Evolutionary conservation across 2,797 vertebrate species (phyloP), one percentile per base, ranked within the genome.

Genomic region (Artibeus jamaicensis): DNA sequence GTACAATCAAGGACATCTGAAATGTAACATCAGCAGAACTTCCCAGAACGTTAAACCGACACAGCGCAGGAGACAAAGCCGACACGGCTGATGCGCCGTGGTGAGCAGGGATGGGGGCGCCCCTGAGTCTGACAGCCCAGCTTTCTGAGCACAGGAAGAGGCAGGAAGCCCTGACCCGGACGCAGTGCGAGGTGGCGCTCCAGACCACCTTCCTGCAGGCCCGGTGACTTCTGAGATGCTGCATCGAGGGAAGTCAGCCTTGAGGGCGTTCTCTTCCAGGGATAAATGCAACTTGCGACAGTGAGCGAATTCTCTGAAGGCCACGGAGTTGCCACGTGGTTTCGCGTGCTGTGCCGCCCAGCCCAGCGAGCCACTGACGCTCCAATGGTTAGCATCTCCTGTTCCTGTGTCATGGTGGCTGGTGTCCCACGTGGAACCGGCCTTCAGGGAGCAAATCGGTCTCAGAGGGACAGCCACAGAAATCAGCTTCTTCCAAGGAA

Each of bases 401-500:
- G 11, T 57, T 84, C 53, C 68, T 62, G 29, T 42, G 24, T 12
- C 42, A 2, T n/a, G 46, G 81, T 15, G 44, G 53, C 65, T 46
- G 42, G 37, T 10, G 21, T 42, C 1, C 0, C 19, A 7, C 9
- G 18, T 9, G 1, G 22, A 74, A 39, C 46, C 86, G 1, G 1
- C 29, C 16, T 53, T 46, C 8, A 32, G 57, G 22, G 67, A 96
- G 9, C n/a, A 67, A 55, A 55, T 62, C n/a, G 59, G 29, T 50
- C 62, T 94, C 5, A 70, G 37, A 83, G 42, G 32, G 4, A 67
- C 24, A 32, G 39, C 24, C 59, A 57, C 0, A 67, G 55, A 74
- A 85, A 34, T 81, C 3, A 96, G 88, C 74, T 85, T 42, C 57
- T 59, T 59, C 95, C 92, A 37, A 82, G 67, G 67, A 81, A 79